Percentiles rank a stretch among this genome's conserved stretches.
Evolutionary conservation across 1,140 invertebrate genomes (phyloP).

Genomic region (Acromyrmex charruanus): DNA sequence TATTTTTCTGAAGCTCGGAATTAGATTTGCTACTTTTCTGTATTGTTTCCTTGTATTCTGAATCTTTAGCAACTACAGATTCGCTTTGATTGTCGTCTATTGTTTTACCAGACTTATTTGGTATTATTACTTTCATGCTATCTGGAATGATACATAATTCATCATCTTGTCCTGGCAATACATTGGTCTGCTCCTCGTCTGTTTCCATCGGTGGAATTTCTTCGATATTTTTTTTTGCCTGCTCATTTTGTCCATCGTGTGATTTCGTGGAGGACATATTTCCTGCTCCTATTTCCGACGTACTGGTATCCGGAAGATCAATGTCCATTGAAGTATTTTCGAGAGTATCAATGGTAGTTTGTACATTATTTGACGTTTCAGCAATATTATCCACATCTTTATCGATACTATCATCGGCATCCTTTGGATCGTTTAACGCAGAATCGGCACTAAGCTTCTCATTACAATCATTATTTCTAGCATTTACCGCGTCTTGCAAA

Average conservation of each 20-base stretch:
- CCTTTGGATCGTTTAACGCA: conserved; percentile 38
- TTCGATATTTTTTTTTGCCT: conserved; percentile 59
- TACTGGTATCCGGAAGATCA: neutral
- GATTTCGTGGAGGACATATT: conserved; percentile 37
- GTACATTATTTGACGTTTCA: neutral
- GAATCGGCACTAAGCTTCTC: conserved; percentile 15
- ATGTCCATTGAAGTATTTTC: neutral
- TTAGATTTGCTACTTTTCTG: conserved; percentile 56
- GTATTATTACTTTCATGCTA: conserved; percentile 82
- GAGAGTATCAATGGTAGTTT: conserved; percentile 20
- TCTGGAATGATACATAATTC: conserved; percentile 85
- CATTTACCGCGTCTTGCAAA: conserved; percentile 78
- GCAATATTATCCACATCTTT: conserved; percentile 33
- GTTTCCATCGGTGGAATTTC: conserved; percentile 66
- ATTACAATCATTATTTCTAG: conserved; percentile 63
- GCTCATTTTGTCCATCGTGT: conserved; percentile 47
- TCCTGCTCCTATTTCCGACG: conserved; percentile 14
- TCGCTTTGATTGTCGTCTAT: conserved; percentile 44
- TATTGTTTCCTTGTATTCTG: conserved; percentile 16
- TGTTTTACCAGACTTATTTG: conserved; percentile 61
- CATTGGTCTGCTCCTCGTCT: conserved; percentile 75
- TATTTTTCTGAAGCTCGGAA: conserved; percentile 27
- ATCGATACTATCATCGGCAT: conserved; percentile 34
- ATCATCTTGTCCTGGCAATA: conserved; percentile 84
- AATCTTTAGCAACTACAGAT: conserved; percentile 25